Base-by-base conservation (phyloP, 2,113 vertebrate genomes). In the Epinephelus cyanopodus region DNA sequence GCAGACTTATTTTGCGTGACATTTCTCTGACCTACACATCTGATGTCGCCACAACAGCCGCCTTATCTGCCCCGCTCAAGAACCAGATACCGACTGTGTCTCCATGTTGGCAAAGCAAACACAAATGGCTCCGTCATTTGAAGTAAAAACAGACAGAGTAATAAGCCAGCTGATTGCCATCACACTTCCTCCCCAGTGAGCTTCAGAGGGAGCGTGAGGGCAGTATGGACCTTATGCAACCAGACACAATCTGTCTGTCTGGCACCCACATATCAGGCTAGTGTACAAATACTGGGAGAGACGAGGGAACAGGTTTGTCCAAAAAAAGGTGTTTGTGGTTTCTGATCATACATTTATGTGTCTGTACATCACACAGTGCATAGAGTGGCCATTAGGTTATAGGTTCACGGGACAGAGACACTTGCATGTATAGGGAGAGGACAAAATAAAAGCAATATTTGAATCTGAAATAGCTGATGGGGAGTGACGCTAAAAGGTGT, bases 51-150 rank as follows among this genome's bases (percentile, higher is more conserved):
- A 25, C 2, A 39, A 60, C 71, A 78, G 39, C 6, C 12, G 0
- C 33, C 79, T 79, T 68, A 89, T 85, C 71, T 21, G 14, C 13
- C 3, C 56, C 13, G 23, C n/a, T 74, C 17, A 15, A 81, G 18
- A 72, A 63, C 27, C 69, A 71, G 45, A 90, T 79, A 56, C 52
- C 5, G 72, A 63, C 58, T 61, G 42, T 63, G 69, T 79, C 68
- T 80, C 42, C 1, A 3, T 93, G 92, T 94, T 93, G 87, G 83
- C 82, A 94, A 90, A 93, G 79, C 90, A 94, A 93, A 93, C 88
- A 83, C 8, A 37, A 80, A 67, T 19, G n/a, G 69, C 63, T 61
- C 15, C 10, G 3, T 42, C 37, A 66, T 89, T 79, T 90, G n/a
- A 84, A 89, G 81, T 90, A 60, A 89, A 90, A 94, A 93, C 88